Conservation (phyloP, 2,113 vertebrate species). For the Patagioenas fasciata region DNA sequence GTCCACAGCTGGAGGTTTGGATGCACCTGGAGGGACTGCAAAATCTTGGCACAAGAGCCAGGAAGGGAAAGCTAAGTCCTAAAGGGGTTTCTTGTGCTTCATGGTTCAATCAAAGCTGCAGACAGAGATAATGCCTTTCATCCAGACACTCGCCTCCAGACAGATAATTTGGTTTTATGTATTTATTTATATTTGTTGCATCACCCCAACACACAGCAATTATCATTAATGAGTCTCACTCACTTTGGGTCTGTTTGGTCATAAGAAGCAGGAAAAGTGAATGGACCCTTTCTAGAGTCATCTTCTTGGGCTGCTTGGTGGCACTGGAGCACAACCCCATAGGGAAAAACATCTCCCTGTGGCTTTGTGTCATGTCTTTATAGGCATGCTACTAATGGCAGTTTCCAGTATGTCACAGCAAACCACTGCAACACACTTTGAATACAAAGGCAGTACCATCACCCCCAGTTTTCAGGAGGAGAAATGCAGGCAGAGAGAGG, state of each 20-base stretch:
- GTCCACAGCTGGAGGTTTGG: neutral
- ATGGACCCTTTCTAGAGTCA: neutral
- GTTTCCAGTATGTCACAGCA: neutral
- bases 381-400: neutral
- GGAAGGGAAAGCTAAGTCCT: neutral
- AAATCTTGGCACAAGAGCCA: neutral
- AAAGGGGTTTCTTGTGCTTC: neutral
- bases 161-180: neutral
- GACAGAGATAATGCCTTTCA: neutral
- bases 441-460: neutral
- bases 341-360: neutral
- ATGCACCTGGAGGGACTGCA: neutral
- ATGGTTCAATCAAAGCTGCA: neutral
- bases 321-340: neutral
- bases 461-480: neutral
- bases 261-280: neutral
- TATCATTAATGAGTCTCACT: neutral
- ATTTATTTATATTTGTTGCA: neutral
- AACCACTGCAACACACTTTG: neutral
- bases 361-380: neutral
- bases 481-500: neutral
- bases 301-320: neutral
- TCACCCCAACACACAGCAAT: neutral
- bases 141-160: rapidly evolving
- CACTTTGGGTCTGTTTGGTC: neutral